Percentiles rank a stretch among this genome's conserved stretches.
Conservation (phyloP, 2,888 invertebrate species). For the Eumacrocentrus americanus region DNA sequence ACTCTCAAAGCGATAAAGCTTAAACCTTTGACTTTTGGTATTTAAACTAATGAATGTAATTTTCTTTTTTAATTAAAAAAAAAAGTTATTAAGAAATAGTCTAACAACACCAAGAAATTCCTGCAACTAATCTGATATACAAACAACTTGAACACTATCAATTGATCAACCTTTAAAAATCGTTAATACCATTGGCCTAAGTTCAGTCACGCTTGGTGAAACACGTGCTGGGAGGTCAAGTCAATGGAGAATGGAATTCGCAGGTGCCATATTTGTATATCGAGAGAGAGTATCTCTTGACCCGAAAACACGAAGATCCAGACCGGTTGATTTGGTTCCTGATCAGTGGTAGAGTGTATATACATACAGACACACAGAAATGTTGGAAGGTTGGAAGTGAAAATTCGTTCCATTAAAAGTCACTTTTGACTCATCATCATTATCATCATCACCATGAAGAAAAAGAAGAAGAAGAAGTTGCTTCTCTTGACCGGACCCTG, state of each 20-base stretch:
- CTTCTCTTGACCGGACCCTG: not conserved
- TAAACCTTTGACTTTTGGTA: too few relatives aligned
- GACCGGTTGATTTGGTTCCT: not conserved
- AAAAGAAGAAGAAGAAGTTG: not conserved
- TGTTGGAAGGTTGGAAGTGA: not conserved
- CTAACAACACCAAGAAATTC: too few relatives aligned
- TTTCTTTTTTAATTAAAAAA: not conserved
- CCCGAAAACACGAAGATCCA: conserved; percentile 28
- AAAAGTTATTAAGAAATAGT: too few relatives aligned
- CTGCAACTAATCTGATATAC: too few relatives aligned
- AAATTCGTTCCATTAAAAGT: not conserved
- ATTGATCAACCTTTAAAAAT: not conserved
- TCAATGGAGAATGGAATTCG: conserved; percentile 24
- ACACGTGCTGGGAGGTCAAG: conserved; percentile 4
- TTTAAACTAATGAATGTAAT: too few relatives aligned
- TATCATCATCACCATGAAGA: not conserved
- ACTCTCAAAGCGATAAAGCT: too few relatives aligned
- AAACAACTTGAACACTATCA: not conserved
- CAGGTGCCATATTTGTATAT: conserved; percentile 21
- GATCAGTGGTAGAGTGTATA: too few relatives aligned
- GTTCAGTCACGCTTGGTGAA: too few relatives aligned
- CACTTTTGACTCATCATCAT: not conserved
- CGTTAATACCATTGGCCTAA: too few relatives aligned
- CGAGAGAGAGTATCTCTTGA: conserved; percentile 21
- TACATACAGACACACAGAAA: not conserved